Base-by-base conservation (phyloP, 2,888 invertebrate genomes). In the Automeris io region DNA sequence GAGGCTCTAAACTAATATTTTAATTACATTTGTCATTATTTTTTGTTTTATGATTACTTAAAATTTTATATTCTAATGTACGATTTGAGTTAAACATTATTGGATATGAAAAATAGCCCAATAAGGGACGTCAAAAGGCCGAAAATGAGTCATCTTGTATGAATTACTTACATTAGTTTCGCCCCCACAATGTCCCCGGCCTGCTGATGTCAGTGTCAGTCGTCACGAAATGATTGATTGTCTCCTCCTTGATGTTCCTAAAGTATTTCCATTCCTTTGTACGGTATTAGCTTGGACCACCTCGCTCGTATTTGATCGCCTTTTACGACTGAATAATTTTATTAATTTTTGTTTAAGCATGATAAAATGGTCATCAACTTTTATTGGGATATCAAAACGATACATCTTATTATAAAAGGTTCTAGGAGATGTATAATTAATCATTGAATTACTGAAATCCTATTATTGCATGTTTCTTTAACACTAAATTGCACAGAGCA, bases 301-400 rank as follows among this genome's bases (percentile, higher is more conserved):
- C 66, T 62, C 57, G 53, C 52, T 50, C 47, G 49, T 46, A 61
- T 61, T 63, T 63, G 64, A 68, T 62, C 62, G 58, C 54, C 47
- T 66, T 66, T 70, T 72, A 70, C 66, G 66, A 66, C 68, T 57
- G 61, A 57, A 54, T 59, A 59, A 64, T 70, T 68, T 70, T 67
- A 23, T 37, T 37, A 32, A 67, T 67, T 69, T 60, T 67, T 59
- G 54, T 57, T 49, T 51, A 45, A 50, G 56, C 62, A 57, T 62
- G 57, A 54, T 51, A 51, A 54, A 56, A 61, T 45, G 57, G 60
- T 63, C 61, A 58, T 47, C 58, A 50, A 45, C 42, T 32, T 49
- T 52, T 57, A 60, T 61, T 55, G 54, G 61, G 56, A 51, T 54
- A 51, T 63, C 61, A 61, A 68, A 61, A 45, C 46, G 49, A 49